Percentiles rank a stretch among this genome's conserved stretches.
These are phyloP conservation scores for Troglohyphantes excavatus DNA, from an alignment of 2,888 invertebrate genomes.

Conservation along the genomic window DNA sequence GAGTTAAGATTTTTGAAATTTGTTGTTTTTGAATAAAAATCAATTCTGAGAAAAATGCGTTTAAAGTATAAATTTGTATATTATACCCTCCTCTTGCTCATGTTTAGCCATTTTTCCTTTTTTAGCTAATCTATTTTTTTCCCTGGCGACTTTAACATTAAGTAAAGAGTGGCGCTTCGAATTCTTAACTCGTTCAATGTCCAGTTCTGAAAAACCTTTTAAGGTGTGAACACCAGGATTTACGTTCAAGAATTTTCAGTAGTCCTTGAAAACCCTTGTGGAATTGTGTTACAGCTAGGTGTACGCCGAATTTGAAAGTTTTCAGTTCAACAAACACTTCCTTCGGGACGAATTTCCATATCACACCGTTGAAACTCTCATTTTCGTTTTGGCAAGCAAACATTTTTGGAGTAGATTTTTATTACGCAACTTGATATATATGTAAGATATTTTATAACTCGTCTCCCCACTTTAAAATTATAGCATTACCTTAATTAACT, in stretches of 20 bases:
- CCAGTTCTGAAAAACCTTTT: too few relatives aligned
- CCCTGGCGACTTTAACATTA: not conserved
- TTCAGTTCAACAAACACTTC: constrained; percentile 1
- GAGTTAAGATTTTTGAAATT: too few relatives aligned
- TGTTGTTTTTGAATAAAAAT: too few relatives aligned
- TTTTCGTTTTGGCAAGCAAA: constrained; percentile 1
- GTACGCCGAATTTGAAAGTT: not conserved
- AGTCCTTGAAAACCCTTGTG: not conserved
- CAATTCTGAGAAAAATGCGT: too few relatives aligned
- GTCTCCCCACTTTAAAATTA: too few relatives aligned
- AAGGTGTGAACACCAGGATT: not conserved
- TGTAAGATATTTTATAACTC: too few relatives aligned
- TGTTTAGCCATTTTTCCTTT: too few relatives aligned
- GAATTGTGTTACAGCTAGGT: not conserved
- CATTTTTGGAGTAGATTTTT: not conserved
- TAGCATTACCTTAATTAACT: too few relatives aligned
- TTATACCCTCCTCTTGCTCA: too few relatives aligned
- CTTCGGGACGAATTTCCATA: constrained; percentile 9
- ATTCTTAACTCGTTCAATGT: not conserved
- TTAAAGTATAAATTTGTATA: too few relatives aligned
- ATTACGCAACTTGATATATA: not conserved
- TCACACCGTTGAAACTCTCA: constrained; percentile 16
- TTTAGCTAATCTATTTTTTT: too few relatives aligned
- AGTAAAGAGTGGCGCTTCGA: not conserved
- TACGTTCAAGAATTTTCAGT: not conserved